Base-by-base conservation (phyloP, 1,140 invertebrate species). In the Rhagoletis zephyria region DNA sequence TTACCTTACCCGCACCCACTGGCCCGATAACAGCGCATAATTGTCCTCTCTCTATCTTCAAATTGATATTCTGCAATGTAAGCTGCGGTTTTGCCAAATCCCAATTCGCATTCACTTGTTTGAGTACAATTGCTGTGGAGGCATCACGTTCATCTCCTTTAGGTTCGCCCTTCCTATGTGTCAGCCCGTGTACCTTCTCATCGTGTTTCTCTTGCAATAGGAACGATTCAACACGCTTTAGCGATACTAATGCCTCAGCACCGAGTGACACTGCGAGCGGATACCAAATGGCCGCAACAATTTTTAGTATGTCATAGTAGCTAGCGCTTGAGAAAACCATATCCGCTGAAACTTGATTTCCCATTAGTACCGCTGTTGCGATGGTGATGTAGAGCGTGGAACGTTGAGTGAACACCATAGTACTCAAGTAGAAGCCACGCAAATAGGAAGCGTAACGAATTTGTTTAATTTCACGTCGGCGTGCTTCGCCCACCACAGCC, bases 1-100 rank as follows among this genome's bases (percentile, higher is more conserved):
- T 30, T 30, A 95, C 96, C 93, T 97, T 97, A 65, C 97, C 97
- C 1, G 96, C 95, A 1, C 96, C 97, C 40, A 97, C 96, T 5
- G 95, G 94, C 6, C 97, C 97, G 85, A 97, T 95, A 1, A 97
- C 93, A 0, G 95, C 96, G 87, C 96, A 95, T 1, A 97, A 91
- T 89, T 96, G 94, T 0, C 96, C 96, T 40, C 94, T 93, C 45
- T 94, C 93, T 1, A 97, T 93, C 2, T 94, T 92, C 67, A 97
- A 90, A 19, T 94, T 94, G 6, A 97, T 91, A 87, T 95, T 94
- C 70, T 94, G 94, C 0, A 97, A 92, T 0, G 94, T 94, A 40
- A 87, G 89, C 14, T 92, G 89, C 1, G 93, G 85, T 19, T 92
- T 91, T 42, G 91, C 90, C 14, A 87, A 60, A 51, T 91, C 93